phyloP scores from a whole-genome alignment of 2,113 vertebrate genomes.

The Tenebrosternarchus preto region DNA sequence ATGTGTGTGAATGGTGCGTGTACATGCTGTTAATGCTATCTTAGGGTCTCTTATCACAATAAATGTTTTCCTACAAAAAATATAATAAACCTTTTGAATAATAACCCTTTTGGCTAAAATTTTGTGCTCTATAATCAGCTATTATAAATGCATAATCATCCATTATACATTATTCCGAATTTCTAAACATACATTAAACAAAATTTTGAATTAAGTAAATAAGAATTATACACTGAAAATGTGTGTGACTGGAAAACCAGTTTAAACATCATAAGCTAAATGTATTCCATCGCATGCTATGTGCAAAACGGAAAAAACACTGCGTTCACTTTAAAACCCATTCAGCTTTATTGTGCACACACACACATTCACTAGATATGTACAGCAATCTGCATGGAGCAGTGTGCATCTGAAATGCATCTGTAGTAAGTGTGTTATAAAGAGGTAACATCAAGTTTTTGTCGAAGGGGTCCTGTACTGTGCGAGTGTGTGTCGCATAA shows the following conservation, averaged over 20 bases:
- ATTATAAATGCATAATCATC: too few species aligned
- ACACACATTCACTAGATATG: constrained; percentile 56
- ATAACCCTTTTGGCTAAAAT: background rate
- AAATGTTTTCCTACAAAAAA: background rate
- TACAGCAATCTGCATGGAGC: constrained; percentile 51
- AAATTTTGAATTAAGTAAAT: background rate
- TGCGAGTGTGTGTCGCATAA: too few species aligned
- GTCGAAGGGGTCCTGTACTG: too few species aligned
- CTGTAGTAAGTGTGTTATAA: constrained; percentile 5
- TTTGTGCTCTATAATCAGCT: background rate
- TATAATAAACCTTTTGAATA: too few species aligned
- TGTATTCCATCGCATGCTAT: background rate
- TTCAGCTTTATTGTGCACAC: constrained; percentile 59
- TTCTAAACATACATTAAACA: background rate
- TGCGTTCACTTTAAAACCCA: background rate
- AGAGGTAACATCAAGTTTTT: background rate
- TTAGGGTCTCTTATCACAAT: background rate
- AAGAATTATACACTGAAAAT: background rate
- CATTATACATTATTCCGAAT: background rate
- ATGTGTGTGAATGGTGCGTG: background rate
- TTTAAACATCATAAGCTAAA: background rate
- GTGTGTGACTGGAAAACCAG: background rate
- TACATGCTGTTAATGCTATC: background rate
- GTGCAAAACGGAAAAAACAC: too few species aligned
- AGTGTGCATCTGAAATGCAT: constrained; percentile 16